Base-by-base conservation (phyloP, 2,797 vertebrate species). In the Chaunax sp. region DNA sequence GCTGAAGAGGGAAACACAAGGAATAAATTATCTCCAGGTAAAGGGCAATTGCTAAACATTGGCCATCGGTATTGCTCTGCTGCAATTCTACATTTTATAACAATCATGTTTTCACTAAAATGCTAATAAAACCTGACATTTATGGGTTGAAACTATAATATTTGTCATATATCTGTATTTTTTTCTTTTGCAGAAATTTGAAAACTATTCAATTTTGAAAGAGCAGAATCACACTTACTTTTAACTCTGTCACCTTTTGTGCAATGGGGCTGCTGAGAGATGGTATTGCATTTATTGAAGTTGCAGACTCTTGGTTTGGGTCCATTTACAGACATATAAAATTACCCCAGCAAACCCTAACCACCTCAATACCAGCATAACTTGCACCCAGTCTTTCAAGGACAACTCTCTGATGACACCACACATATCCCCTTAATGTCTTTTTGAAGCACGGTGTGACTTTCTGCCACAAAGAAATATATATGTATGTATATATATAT, bases 371-470 rank as follows among this genome's bases (percentile, higher is more conserved):
- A 92, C 87, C 89, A 91, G 77, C 85, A 89, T 88, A 90, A 91
- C 91, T 88, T 89, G 84, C 87, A 89, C 90, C 87, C 86, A 88
- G 85, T 81, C 87, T 90, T 88, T 92, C 90, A 93, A 93, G 92
- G 91, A 91, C 89, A 86, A 86, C 78, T 85, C 82, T 91, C 79
- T 91, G 86, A 92, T 90, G 85, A 89, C 82, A 82, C 72, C 35
- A 45, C 57, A 11, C 55, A 28, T 79, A 80, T 86, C 80, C 75
- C 74, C 85, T 80, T 81, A 83, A 86, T 67, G 78, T 89, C 82
- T 87, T 62, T 86, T 83, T 89, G 81, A 92, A 90, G 71, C 84
- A 45, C 38, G 37, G 41, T 30, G 69, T 62, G 65, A 86, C 83
- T 88, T 82, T 86, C 81, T 81, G 63, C 79, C 65, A 80, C 57